A percentile compares a stretch with the other conserved stretches of the same genome.
Evolutionary conservation across 2,888 invertebrate species (phyloP).

Genomic region (Drosophila flavopinicola): DNA sequence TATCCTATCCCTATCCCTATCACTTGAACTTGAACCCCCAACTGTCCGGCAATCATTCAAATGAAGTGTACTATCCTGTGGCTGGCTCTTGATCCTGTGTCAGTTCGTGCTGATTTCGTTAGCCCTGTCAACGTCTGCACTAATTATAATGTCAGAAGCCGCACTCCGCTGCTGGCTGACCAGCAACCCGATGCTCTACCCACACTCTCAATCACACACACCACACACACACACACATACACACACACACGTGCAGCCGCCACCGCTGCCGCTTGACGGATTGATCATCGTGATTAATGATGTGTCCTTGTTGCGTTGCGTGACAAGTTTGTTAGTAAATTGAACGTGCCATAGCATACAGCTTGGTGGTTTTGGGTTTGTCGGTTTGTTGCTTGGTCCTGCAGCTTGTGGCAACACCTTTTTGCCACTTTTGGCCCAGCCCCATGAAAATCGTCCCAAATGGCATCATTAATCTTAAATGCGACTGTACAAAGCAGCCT

Average conservation of each 20-base stretch:
- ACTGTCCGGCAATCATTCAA: conserved; percentile 56
- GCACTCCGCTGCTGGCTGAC: conserved; percentile 25
- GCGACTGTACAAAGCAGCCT: conserved; percentile 26
- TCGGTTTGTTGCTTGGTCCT: conserved; percentile 1
- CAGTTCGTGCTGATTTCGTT: conserved; percentile 34
- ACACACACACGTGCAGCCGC: conserved; percentile 16
- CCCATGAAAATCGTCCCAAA: conserved; percentile 6
- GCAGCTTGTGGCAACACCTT: conserved; percentile 62
- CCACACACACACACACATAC: conserved; percentile 14
- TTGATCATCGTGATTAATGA: conserved; percentile 74
- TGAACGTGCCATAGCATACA: conserved; percentile 49
- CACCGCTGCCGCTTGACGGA: conserved; percentile 59
- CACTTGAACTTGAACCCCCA: conserved; percentile 31
- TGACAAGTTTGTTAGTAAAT: conserved; percentile 79
- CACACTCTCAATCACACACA: conserved; percentile 22
- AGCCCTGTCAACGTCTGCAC: conserved; percentile 59
- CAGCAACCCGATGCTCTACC: conserved; percentile 26
- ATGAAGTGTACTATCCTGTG: conserved; percentile 45
- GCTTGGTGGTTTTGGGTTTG: conserved; percentile 17
- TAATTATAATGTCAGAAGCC: conserved; percentile 69
- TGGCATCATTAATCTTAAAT: conserved; percentile 47
- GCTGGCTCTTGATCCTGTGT: conserved; percentile 18
- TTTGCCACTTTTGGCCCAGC: conserved; percentile 1
- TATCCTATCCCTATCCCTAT: conserved; percentile 3
- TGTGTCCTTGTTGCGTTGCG: conserved; percentile 60